Base-by-base conservation (phyloP, 2,888 invertebrate genomes). In the Drosophila limbata region DNA sequence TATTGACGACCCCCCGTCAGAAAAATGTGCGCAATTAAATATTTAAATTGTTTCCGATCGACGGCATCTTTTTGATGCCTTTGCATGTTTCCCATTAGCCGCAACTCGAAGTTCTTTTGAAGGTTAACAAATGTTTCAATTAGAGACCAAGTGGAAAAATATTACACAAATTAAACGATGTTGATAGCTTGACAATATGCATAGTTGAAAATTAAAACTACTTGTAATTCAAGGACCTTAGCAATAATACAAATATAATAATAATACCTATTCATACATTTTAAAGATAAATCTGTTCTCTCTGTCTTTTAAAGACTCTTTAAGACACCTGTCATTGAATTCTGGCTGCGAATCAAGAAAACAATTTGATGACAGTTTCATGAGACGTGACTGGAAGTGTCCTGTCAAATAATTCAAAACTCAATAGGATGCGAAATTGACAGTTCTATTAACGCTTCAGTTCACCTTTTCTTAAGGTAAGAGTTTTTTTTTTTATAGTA, bases 41-140 rank as follows among this genome's bases (percentile, higher is more conserved):
- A 81, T 80, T 80, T 72, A 78, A 80, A 78, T 80, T 53, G 63
- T 56, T 44, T 61, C 48, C 28, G 47, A 19, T 61, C 10, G 59
- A 56, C 73, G 67, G 73, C 77, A 40, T 48, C 69, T 69, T 72
- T 76, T 69, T 63, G 61, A 67, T 62, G 61, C 47, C 52, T 55
- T 59, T 47, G 71, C 60, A 51, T 60, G 66, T 64, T 67, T 50
- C 28, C 51, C 61, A 65, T 77, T 65, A 60, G 65, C 31, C 35
- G 53, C 66, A 47, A 47, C 33, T 62, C 44, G 37, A 62, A 62
- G 25, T 5, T 60, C 31, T 35, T 40, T 52, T 65, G 59, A 77
- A 77, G 77, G 77, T 67, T 66, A 42, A 60, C 17, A 60, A 63
- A 52, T 70, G 47, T 48, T 62, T 65, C 73, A 77, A 73, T 76